Conservation (phyloP, 2,113 vertebrate species). For the Heterocephalus glaber region DNA sequence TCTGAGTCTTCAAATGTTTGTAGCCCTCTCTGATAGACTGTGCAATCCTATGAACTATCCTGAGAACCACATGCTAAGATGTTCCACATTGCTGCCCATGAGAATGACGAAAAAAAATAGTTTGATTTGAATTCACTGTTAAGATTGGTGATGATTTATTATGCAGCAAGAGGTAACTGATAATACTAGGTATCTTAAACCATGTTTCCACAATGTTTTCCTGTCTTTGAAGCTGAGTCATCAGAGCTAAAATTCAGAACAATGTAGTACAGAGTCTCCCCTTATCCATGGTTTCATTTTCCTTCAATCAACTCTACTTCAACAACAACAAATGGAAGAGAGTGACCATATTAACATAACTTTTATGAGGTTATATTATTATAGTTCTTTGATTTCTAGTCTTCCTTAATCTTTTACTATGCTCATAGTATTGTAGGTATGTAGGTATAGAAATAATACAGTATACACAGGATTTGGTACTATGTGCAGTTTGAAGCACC, state of each 20-base stretch:
- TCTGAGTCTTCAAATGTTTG: not conserved
- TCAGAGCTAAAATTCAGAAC: not conserved
- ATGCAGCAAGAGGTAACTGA: not conserved
- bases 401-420: not conserved
- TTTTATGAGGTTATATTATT: not conserved
- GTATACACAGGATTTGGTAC: not conserved
- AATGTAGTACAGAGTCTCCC: not conserved
- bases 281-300: not conserved
- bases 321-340: not conserved
- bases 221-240: not conserved
- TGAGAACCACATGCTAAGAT: not conserved
- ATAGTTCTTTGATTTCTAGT: not conserved
- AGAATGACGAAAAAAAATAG: not conserved
- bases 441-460: not conserved
- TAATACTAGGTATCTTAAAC: not conserved
- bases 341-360: not conserved
- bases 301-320: not conserved
- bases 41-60: not conserved
- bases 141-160: not conserved
- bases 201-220: not conserved
- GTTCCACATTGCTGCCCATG: rapidly evolving
- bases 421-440: not conserved
- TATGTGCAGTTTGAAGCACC: not conserved
- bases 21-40: not conserved
- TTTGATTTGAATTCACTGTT: not conserved